Percentiles rank a stretch among this genome's conserved stretches.
phyloP scores from a whole-genome alignment of 2,797 vertebrate genomes.

The Acanthurus lineatus region DNA sequence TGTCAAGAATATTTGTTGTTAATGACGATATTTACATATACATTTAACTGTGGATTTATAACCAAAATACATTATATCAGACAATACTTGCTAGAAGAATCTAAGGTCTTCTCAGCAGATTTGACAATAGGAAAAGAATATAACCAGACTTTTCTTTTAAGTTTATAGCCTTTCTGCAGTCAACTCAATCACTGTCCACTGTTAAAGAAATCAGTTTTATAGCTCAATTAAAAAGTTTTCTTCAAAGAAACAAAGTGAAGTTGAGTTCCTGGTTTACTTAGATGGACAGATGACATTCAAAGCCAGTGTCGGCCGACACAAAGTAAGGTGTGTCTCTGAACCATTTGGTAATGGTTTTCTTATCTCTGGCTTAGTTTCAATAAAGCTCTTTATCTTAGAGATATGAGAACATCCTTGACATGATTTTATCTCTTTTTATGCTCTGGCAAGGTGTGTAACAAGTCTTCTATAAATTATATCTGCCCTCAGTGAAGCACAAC shows the following conservation, averaged over 20 bases:
- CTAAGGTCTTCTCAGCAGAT: not conserved
- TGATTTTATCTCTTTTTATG: conserved; percentile 32
- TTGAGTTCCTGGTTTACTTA: not conserved
- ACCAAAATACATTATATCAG: no score
- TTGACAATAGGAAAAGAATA: not conserved
- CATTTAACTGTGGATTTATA: no score
- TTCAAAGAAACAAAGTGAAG: not conserved
- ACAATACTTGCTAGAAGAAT: no score
- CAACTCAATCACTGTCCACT: not conserved
- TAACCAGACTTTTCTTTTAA: not conserved
- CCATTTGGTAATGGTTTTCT: conserved; percentile 38
- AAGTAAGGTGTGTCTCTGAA: conserved; percentile 2
- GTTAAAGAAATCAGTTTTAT: not conserved
- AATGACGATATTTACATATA: no score
- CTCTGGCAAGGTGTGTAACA: conserved; percentile 19
- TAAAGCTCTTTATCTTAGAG: conserved; percentile 39
- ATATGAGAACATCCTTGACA: conserved; percentile 35
- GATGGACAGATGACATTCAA: conserved; percentile 17
- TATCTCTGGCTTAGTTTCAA: conserved; percentile 50
- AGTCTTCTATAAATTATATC: conserved; percentile 4
- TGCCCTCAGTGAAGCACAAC: not conserved
- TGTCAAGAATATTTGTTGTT: not conserved
- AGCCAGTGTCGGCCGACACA: not conserved
- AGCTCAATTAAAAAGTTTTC: not conserved
- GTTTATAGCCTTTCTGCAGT: not conserved